A percentile compares a stretch with the other conserved stretches of the same genome.
These are phyloP conservation scores for Gulo gulo DNA, from an alignment of 2,113 vertebrate species.

Conservation along the genomic window DNA sequence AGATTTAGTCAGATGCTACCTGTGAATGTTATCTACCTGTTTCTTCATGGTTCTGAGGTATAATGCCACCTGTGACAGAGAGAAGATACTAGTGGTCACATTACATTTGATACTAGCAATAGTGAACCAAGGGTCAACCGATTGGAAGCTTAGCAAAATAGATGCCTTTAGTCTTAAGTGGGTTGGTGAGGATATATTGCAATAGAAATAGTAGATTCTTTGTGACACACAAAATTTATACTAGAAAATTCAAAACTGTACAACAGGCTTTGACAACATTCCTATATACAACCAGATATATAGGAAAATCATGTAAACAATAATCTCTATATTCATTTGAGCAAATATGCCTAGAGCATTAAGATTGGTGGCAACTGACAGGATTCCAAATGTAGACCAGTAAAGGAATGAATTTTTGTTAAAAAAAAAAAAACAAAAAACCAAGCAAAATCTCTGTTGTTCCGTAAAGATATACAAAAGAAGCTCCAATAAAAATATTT, in stretches of 20 bases:
- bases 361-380: not conserved
- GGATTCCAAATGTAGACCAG: fast-evolving
- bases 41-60: too few species aligned
- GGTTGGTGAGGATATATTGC: too few species aligned
- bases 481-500: not conserved
- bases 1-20: too few species aligned
- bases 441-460: not conserved
- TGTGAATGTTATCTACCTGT: too few species aligned
- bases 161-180: too few species aligned
- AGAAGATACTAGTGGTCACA: too few species aligned
- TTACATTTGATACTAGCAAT: too few species aligned
- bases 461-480: not conserved
- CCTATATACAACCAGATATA: not conserved
- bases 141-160: too few species aligned
- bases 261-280: not conserved
- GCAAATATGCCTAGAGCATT: not conserved
- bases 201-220: not conserved
- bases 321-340: not conserved
- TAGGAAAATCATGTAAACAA: not conserved
- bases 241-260: not conserved
- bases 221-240: not conserved
- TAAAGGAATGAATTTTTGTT: not conserved
- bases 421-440: not conserved
- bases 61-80: too few species aligned
- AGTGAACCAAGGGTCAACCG: too few species aligned